Evolutionary conservation across 1,140 invertebrate genomes (phyloP).

Genomic region (Catajapyx aquilonaris): DNA sequence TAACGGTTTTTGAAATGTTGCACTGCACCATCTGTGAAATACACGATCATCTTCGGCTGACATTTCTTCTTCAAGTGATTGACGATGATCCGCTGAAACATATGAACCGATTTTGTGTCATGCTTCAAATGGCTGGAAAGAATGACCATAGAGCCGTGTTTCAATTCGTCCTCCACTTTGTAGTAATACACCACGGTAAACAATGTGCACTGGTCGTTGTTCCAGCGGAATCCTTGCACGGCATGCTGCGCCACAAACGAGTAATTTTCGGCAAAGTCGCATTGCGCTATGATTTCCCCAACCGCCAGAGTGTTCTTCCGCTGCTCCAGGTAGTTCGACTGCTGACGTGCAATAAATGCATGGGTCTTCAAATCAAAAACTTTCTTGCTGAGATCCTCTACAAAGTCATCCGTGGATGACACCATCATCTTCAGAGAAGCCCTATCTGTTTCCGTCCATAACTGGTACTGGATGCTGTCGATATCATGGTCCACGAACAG

Average conservation of each 20-base stretch:
- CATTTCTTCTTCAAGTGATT: background rate
- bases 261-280: constrained; percentile 14
- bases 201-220: constrained; percentile 12
- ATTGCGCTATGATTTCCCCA: constrained; percentile 1
- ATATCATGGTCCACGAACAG: constrained; percentile 10
- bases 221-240: constrained; percentile 10
- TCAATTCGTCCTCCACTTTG: background rate
- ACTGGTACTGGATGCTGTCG: constrained; percentile 13
- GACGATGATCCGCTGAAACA: background rate
- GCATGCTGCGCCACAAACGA: constrained; percentile 10
- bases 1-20: constrained; percentile 15
- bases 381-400: constrained; percentile 6
- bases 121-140: background rate
- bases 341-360: constrained; percentile 1
- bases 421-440: constrained; percentile 11
- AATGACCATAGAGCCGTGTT: background rate
- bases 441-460: constrained; percentile 13
- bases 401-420: constrained; percentile 11
- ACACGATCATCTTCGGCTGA: constrained; percentile 8
- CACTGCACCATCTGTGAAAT: no score
- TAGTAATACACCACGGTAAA: constrained; percentile 11
- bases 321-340: background rate
- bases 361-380: no score
- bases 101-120: background rate
- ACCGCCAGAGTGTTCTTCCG: background rate